Conservation (phyloP, 2,888 invertebrate genomes). For the Nycteola revayana region DNA sequence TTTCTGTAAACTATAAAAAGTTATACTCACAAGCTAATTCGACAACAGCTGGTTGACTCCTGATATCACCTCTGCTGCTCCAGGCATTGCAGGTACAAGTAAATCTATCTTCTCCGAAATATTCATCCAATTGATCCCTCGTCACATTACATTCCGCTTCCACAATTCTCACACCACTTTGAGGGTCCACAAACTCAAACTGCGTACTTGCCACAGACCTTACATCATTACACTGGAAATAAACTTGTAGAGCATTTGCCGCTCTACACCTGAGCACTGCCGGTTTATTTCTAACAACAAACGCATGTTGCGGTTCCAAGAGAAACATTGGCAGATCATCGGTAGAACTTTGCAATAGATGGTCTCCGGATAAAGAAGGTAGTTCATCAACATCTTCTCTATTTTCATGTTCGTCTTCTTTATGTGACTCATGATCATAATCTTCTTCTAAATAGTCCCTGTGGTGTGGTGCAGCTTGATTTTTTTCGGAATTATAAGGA, state of each 20-base stretch:
- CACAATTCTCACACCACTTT: conserved; percentile 92
- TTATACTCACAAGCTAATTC: conserved; percentile 98
- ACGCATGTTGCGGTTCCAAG: conserved; percentile 92
- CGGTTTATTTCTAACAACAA: conserved; percentile 95
- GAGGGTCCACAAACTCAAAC: conserved; percentile 94
- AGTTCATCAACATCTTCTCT: conserved; percentile 76
- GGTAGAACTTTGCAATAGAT: conserved; percentile 78
- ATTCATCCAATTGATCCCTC: conserved; percentile 95
- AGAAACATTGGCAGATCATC: conserved; percentile 92
- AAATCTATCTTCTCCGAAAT: conserved; percentile 93
- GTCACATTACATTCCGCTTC: conserved; percentile 94
- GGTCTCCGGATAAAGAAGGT: conserved; percentile 71
- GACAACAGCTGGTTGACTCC: conserved; percentile 93
- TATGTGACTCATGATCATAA: conserved; percentile 70
- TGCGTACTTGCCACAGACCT: conserved; percentile 85
- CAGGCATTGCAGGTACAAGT: conserved; percentile 97
- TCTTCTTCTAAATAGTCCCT: conserved; percentile 76
- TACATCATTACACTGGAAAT: conserved; percentile 95
- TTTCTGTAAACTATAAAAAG: too few relatives aligned
- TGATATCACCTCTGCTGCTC: conserved; percentile 92
- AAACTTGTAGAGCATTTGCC: conserved; percentile 92
- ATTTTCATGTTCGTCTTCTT: conserved; percentile 72
- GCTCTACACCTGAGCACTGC: conserved; percentile 95
- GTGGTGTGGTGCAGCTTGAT: conserved; percentile 58
- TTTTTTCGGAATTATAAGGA: conserved; percentile 75